A percentile compares a stretch with the other conserved stretches of the same genome.
Evolutionary conservation across 1,140 invertebrate genomes (phyloP).

Genomic region (Drosophila quadrilineata): DNA sequence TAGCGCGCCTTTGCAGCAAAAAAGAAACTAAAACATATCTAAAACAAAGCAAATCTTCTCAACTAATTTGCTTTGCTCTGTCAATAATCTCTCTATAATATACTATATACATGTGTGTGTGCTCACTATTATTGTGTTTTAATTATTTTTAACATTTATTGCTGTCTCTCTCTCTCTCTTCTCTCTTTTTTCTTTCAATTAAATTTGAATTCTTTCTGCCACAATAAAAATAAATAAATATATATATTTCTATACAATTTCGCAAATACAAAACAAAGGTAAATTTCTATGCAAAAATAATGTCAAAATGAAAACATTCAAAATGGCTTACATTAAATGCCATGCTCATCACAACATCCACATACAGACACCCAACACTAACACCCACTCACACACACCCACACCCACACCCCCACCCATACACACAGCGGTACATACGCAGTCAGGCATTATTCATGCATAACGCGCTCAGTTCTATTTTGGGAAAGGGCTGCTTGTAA

Average conservation of each 20-base stretch:
- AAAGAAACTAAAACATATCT: too few relatives aligned
- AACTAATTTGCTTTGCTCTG: too few relatives aligned
- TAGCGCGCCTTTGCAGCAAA: too few relatives aligned
- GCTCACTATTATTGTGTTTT: slow-evolving; percentile 28
- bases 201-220: slow-evolving; percentile 11
- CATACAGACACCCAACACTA: background rate
- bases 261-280: slow-evolving; percentile 59
- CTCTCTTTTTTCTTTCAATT: slow-evolving; percentile 34
- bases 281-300: slow-evolving; percentile 51
- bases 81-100: too few relatives aligned
- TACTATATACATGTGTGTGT: too few relatives aligned
- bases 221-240: slow-evolving; percentile 21
- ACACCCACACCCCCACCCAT: background rate
- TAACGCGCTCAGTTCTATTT: slow-evolving; percentile 62
- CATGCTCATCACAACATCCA: slow-evolving; percentile 2
- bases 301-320: slow-evolving; percentile 2
- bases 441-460: slow-evolving; percentile 53
- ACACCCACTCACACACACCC: background rate
- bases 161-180: slow-evolving; percentile 44
- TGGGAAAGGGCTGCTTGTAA: slow-evolving; percentile 49
- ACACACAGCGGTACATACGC: background rate
- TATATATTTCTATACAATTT: slow-evolving; percentile 4
- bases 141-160: slow-evolving; percentile 37
- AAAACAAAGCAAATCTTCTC: too few relatives aligned
- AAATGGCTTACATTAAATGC: slow-evolving; percentile 5